Evolutionary conservation across 2,113 vertebrate genomes (phyloP).

Genomic region (Aphelocoma coerulescens): DNA sequence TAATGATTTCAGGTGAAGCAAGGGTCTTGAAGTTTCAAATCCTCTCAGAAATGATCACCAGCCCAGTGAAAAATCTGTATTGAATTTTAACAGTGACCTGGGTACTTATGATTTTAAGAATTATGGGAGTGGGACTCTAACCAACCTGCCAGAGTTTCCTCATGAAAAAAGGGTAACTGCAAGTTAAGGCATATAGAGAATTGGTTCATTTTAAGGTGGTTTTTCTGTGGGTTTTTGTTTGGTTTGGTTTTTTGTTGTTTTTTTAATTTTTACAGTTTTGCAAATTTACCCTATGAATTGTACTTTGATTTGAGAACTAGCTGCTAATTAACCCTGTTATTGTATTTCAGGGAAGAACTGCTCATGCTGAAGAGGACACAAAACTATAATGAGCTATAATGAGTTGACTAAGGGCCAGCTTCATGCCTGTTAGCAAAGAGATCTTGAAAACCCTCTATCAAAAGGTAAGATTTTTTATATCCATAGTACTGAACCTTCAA

Average conservation of each 20-base stretch:
- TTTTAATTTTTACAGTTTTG: background rate
- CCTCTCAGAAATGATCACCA: background rate
- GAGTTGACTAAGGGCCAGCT: background rate
- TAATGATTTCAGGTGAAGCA: background rate
- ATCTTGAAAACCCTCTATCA: background rate
- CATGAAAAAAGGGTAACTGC: background rate
- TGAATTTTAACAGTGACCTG: background rate
- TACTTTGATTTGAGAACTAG: background rate
- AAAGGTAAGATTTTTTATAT: conserved; percentile 11
- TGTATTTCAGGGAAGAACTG: background rate
- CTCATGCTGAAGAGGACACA: background rate
- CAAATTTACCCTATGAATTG: background rate
- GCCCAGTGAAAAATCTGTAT: background rate
- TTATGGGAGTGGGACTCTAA: background rate
- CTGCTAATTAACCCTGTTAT: background rate
- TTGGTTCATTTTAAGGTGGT: background rate
- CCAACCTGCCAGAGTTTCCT: background rate
- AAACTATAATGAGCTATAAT: background rate
- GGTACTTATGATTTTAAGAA: background rate
- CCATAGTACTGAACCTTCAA: background rate
- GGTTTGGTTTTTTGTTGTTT: background rate
- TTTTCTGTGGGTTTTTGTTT: background rate
- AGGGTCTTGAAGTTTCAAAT: background rate
- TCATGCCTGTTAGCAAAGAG: background rate
- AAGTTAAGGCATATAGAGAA: background rate